A percentile compares a stretch with the other conserved stretches of the same genome.
phyloP scores from a whole-genome alignment of 1,140 invertebrate genomes.

The Pseudomyrmex sp. region DNA sequence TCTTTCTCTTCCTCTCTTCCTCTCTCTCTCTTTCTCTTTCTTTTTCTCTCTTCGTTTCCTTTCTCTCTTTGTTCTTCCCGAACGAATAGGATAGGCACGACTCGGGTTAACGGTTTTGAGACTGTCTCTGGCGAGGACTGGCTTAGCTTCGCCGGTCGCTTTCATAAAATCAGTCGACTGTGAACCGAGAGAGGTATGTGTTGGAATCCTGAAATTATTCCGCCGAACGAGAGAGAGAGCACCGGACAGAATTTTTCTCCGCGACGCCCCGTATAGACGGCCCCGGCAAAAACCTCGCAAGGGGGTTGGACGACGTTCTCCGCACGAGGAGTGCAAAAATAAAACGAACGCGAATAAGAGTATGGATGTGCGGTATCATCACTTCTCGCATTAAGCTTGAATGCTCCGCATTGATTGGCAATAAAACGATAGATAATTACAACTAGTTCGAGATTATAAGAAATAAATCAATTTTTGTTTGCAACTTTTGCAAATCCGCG shows the following conservation, averaged over 20 bases:
- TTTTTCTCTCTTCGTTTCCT: constrained; percentile 40
- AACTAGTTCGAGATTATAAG: neutral
- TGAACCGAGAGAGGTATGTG: constrained; percentile 70
- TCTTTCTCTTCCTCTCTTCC: constrained; percentile 69
- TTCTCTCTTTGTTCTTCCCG: constrained; percentile 52
- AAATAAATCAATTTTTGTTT: neutral
- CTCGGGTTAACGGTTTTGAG: constrained; percentile 63
- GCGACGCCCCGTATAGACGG: constrained; percentile 38
- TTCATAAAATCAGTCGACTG: constrained; percentile 72
- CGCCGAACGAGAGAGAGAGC: constrained; percentile 48
- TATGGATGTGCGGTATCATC: constrained; percentile 20
- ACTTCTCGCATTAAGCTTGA: neutral
- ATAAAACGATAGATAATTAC: neutral
- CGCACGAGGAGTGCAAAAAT: constrained; percentile 31
- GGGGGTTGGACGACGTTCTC: constrained; percentile 46
- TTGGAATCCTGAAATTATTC: constrained; percentile 71
- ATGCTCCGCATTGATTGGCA: neutral
- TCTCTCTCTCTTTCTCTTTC: constrained; percentile 62
- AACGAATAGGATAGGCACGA: constrained; percentile 31
- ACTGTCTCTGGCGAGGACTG: constrained; percentile 1
- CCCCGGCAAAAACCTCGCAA: constrained; percentile 57
- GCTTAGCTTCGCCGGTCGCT: constrained; percentile 50
- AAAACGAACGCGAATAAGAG: constrained; percentile 18
- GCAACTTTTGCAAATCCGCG: neutral
- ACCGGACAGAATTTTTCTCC: constrained; percentile 65